Percentiles rank a stretch among this genome's conserved stretches.
Conservation (phyloP, 2,888 invertebrate genomes). For the Catocala sponsa region DNA sequence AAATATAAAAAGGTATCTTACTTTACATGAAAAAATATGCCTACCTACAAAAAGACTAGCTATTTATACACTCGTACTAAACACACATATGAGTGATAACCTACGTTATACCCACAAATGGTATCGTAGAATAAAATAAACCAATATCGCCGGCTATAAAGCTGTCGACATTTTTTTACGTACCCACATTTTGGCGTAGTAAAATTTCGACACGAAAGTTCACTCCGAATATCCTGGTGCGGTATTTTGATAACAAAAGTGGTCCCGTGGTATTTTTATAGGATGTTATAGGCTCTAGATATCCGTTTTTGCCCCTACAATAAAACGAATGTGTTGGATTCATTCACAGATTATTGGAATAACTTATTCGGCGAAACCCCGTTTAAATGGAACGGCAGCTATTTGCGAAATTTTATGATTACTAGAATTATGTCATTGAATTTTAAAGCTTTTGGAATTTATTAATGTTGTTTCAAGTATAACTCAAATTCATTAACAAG, state of each 20-base stretch:
- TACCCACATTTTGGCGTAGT: conserved; percentile 2
- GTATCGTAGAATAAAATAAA: conserved; percentile 1
- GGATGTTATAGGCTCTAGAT: conserved; percentile 23
- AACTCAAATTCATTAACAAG: background rate
- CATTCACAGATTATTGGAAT: conserved; percentile 41
- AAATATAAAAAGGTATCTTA: too few species aligned
- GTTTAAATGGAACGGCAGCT: conserved; percentile 15
- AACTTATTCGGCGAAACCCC: conserved; percentile 19
- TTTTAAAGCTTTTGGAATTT: background rate
- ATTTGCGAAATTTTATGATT: conserved; percentile 30
- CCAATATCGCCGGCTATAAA: conserved; percentile 1
- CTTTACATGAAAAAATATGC: too few species aligned
- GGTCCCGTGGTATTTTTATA: conserved; percentile 51
- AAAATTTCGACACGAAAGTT: conserved; percentile 31
- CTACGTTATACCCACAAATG: too few species aligned
- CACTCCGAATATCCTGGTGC: conserved; percentile 22
- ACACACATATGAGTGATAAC: too few species aligned
- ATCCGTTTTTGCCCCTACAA: conserved; percentile 29
- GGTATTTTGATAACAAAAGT: conserved; percentile 40
- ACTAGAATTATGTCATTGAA: background rate
- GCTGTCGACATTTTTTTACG: background rate
- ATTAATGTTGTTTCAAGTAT: too few species aligned
- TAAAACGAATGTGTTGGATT: conserved; percentile 39
- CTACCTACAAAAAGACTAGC: too few species aligned
- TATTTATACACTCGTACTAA: too few species aligned